Evolutionary conservation across 2,797 vertebrate genomes (phyloP), one percentile per base, ranked within the genome.

Genomic region (Pipistrellus kuhlii): DNA sequence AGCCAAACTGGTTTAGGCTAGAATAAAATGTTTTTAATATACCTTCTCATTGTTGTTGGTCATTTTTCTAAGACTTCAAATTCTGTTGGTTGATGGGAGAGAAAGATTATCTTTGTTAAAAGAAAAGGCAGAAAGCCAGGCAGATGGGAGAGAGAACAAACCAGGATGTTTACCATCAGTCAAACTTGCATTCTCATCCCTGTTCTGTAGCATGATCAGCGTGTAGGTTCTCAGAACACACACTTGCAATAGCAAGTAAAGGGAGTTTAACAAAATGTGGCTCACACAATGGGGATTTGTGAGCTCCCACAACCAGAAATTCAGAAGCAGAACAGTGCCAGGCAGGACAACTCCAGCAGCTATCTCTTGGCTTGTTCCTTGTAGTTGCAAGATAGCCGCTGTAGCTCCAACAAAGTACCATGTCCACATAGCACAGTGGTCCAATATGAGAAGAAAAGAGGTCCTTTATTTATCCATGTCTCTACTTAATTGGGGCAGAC

Each of bases 1-100:
- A 44, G 44, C 44, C 44, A 44, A 44, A 44, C 44, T 44, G 44
- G 44, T 44, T 44, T 44, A 2, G 44, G 44, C 41, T 90, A 68
- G 57, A 94, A 90, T 68, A 88, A 82, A 72, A 25, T 77, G 3
- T 44, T 75, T 51, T 81, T 81, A 93, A 73, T 85, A 89, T 46
- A 73, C 73, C 9, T 73, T 73, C 48, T 62, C 75, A 48, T 62
- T 44, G 69, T 51, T 90, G 25, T 68, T 81, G 55, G 35, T 90
- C n/a, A 13, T 18, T 48, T 90, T 92, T 83, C 91, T 69, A 86
- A n/a, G 57, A 88, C n/a, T 94, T 68, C 21, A 59, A 81, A 64
- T 93, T 88, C 64, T 48, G 25, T 62, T 93, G 41, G 75, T n/a
- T 68, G 18, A n/a, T 73, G 17, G 46, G 44, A 80, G 57, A 75